These are phyloP conservation scores for Miltochrista miniata DNA, from an alignment of 2,888 invertebrate species.

Conservation along the genomic window DNA sequence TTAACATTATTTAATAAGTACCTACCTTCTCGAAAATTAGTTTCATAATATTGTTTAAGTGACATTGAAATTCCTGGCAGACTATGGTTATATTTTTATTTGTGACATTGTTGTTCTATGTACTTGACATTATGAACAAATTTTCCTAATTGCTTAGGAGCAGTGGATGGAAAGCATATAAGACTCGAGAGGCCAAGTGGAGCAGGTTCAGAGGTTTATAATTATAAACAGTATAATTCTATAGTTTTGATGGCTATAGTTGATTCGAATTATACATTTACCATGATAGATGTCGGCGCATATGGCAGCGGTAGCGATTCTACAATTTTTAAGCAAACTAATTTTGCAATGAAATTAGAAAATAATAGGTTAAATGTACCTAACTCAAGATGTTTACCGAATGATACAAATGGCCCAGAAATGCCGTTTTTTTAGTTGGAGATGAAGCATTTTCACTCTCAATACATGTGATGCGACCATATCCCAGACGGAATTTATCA, in stretches of 20 bases:
- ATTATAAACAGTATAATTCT: constrained; percentile 32
- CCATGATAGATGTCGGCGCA: too few relatives aligned
- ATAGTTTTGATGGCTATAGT: constrained; percentile 34
- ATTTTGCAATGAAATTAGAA: constrained; percentile 31
- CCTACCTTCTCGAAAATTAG: too few relatives aligned
- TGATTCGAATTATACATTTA: constrained; percentile 16
- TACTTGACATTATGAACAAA: too few relatives aligned
- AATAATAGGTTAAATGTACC: constrained; percentile 28
- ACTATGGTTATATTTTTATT: too few relatives aligned
- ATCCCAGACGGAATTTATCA: constrained; percentile 17
- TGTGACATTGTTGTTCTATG: too few relatives aligned
- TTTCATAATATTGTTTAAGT: too few relatives aligned
- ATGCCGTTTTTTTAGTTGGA: constrained; percentile 20
- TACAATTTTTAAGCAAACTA: constrained; percentile 30
- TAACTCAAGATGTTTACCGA: too few relatives aligned
- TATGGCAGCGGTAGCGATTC: constrained; percentile 36
- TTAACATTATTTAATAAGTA: too few relatives aligned
- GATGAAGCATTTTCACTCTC: constrained; percentile 24
- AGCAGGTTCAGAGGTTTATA: constrained; percentile 21
- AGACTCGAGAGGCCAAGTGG: constrained; percentile 25
- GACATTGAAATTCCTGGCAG: too few relatives aligned
- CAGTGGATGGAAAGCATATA: constrained; percentile 33
- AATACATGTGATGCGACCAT: constrained; percentile 19
- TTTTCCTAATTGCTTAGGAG: background rate
- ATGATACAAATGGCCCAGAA: too few relatives aligned